These are phyloP conservation scores for Sebastes nivosus DNA, from an alignment of 2,797 vertebrate genomes.

Conservation along the genomic window DNA sequence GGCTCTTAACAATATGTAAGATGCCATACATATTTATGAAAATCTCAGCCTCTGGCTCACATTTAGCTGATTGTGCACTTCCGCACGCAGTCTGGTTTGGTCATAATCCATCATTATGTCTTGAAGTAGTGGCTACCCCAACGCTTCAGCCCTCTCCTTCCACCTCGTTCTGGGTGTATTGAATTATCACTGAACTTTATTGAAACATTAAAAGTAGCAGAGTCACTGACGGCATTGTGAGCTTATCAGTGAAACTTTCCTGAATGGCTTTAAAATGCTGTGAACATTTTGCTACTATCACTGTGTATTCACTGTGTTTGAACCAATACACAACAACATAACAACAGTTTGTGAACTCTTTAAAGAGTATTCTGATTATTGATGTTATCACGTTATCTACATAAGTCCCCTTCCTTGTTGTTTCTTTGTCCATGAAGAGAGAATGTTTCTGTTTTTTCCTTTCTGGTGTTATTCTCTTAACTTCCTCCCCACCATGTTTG, in stretches of 20 bases:
- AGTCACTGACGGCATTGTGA: slow-evolving; percentile 8
- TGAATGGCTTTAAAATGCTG: background rate
- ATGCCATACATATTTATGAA: slow-evolving; percentile 83
- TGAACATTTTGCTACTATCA: background rate
- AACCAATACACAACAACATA: background rate
- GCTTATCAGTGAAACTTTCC: slow-evolving; percentile 21
- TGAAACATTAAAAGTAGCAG: slow-evolving; percentile 51
- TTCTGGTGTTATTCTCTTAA: background rate
- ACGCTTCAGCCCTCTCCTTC: background rate
- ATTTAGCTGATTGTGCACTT: slow-evolving; percentile 80
- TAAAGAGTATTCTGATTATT: background rate
- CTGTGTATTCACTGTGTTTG: background rate
- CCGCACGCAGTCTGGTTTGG: slow-evolving; percentile 57
- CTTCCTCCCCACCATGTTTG: background rate
- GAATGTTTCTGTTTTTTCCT: background rate
- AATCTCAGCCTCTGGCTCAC: slow-evolving; percentile 69
- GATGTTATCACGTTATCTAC: background rate
- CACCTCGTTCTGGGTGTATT: slow-evolving; percentile 17
- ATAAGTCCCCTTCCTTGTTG: background rate
- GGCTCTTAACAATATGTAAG: slow-evolving; percentile 73
- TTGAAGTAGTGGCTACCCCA: slow-evolving; percentile 42
- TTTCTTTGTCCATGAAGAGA: background rate
- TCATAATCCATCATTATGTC: slow-evolving; percentile 83
- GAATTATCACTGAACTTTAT: slow-evolving; percentile 57
- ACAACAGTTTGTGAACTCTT: background rate